Evolutionary conservation across 30 jellyfish, hydroid and myxozoan genomes (phyloP), one percentile per base, ranked within the genome.

Genomic region (Turritopsis rubra): DNA sequence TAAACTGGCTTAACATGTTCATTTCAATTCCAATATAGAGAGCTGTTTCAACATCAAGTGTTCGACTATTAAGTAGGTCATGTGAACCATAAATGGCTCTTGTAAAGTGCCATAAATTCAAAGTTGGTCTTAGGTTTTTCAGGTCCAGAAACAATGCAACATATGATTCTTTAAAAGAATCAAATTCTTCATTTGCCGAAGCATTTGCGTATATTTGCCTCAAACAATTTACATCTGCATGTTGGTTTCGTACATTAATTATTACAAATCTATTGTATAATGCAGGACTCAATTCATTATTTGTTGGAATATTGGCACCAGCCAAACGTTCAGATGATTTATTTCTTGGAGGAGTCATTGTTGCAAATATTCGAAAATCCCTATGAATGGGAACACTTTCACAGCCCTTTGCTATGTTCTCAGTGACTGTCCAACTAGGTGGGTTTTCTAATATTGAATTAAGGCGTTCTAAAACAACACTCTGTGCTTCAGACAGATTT

Each of bases 291-390:
- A 73, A 73, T 28, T 73, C 82, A 23, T 1, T 22, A 28, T 73
- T 73, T 8, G 82, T 73, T 73, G 54, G 53, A 29, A 73, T 73
- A 23, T 73, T 73, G 53, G 82, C 82, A 73, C 82, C 82, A 5
- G 24, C 24, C 82, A 73, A 73, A 28, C 82, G 82, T 28, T 73
- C 82, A 1, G 82, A 22, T n/a, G 60, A 19, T 73, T 30, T 73
- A 23, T 28, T 73, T 19, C 73, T 8, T 73, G 82, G 82, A 3
- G 82, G 82, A 21, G 82, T 73, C 82, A 73, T 73, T n/a, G 82
- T 73, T 22, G 82, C 82, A 25, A 73, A 22, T 28, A 73, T 28
- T 25, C 82, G 5, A 23, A 73, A 73, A 22, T 73, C 82, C 24
- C 13, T 21, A 73, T 73, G 52, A 29, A 73, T 28, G 7, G 8